A percentile compares a stretch with the other conserved stretches of the same genome.
Evolutionary conservation across 1,140 invertebrate genomes (phyloP).

Genomic region (Paraescarpia echinospica): DNA sequence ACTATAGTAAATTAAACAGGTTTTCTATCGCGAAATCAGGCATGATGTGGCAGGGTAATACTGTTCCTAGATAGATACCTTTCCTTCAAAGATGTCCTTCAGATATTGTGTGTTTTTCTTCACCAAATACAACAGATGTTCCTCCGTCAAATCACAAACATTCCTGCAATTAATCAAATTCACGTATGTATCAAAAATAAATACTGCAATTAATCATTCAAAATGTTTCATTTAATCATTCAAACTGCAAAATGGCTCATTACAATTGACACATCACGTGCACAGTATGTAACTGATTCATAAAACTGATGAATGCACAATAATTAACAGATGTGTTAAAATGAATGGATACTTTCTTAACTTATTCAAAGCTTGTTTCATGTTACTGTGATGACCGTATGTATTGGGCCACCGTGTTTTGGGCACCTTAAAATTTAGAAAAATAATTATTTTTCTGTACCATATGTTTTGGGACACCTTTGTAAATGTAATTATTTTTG

Average conservation of each 20-base stretch:
- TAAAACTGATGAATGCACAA: too few species aligned
- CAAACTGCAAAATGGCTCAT: not conserved
- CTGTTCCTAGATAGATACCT: not conserved
- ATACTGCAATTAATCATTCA: not conserved
- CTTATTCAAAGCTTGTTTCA: too few species aligned
- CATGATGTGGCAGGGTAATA: not conserved
- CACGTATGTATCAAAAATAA: not conserved
- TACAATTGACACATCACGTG: too few species aligned
- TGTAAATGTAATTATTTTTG: too few species aligned
- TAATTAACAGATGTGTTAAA: too few species aligned
- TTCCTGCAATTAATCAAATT: slow-evolving; percentile 9
- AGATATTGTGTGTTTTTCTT: slow-evolving; percentile 21
- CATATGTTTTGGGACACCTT: too few species aligned
- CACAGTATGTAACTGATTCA: too few species aligned
- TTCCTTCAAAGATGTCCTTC: slow-evolving; percentile 21
- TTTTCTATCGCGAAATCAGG: not conserved
- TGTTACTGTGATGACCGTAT: too few species aligned
- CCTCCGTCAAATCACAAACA: not conserved
- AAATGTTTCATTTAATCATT: not conserved
- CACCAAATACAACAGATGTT: slow-evolving; percentile 17
- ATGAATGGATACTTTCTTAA: too few species aligned
- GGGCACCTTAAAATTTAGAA: too few species aligned
- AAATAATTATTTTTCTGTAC: too few species aligned
- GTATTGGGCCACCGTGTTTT: too few species aligned
- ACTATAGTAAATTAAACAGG: not conserved